Conservation (phyloP, 1,140 invertebrate species). For the Littorina saxatilis region DNA sequence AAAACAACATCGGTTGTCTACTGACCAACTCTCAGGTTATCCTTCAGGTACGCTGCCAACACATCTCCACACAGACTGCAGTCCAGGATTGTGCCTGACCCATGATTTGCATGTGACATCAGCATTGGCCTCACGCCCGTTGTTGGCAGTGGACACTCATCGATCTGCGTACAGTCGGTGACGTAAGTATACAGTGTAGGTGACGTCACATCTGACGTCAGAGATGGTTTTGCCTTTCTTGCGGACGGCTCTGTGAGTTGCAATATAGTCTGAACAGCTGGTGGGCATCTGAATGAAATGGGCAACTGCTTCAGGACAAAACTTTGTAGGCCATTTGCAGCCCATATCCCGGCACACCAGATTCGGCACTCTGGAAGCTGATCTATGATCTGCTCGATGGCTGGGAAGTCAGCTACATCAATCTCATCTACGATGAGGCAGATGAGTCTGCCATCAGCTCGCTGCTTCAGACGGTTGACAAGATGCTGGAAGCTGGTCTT, state of each 20-base stretch:
- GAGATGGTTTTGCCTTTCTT: background rate
- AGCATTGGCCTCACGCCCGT: background rate
- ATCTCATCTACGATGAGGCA: slow-evolving; percentile 1
- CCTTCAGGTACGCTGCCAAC: background rate
- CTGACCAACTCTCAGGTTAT: background rate
- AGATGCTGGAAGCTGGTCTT: too few species aligned
- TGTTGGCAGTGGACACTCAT: background rate
- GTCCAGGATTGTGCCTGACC: background rate
- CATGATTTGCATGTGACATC: background rate
- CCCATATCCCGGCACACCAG: background rate
- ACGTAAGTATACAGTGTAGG: background rate
- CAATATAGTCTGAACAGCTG: background rate
- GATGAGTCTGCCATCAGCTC: background rate
- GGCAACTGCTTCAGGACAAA: background rate
- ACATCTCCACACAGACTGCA: background rate
- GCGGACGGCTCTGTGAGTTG: background rate
- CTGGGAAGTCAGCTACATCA: background rate
- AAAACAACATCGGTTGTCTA: too few species aligned
- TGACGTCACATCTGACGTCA: too few species aligned
- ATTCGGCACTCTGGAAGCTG: background rate
- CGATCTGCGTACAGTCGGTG: background rate
- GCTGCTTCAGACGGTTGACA: background rate
- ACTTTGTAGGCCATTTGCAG: background rate
- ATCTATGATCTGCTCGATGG: background rate
- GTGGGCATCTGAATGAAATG: background rate